Evolutionary conservation across 2,113 vertebrate genomes (phyloP), one percentile per base, ranked within the genome.

Genomic region (Onychorhynchus coronatus): DNA sequence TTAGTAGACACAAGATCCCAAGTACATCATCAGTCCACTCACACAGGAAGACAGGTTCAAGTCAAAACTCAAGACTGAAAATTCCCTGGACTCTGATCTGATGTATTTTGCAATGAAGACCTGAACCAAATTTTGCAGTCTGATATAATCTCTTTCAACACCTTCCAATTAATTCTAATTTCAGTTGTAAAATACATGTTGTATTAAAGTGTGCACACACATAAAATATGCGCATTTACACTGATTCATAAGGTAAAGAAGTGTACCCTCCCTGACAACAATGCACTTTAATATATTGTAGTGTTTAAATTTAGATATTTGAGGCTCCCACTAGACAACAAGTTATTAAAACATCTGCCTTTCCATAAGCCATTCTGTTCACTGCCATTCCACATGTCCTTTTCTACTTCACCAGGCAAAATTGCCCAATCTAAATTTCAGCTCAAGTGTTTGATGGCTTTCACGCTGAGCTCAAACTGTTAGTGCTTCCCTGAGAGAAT

Each of bases 341-440:
- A 93, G 92, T 98, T 98, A 98, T 98, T 98, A 98, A 98, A 98
- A 98, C 98, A 98, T 98, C 98, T 98, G 98, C 97, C 97, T 98
- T 98, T 97, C 97, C 97, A 97, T 96, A 94, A 98, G 96, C 97
- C 95, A 83, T 97, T 97, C 97, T 98, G 97, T 97, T 97, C 97
- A 94, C 93, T 95, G 95, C 97, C 97, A 92, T 98, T 97, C 98
- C 97, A 96, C 97, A 97, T 97, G 97, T 98, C 98, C 98, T 98
- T 98, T 98, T 98, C 98, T 98, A 98, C 98, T 98, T 98, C 98
- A 97, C 95, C 98, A 98, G 98, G 96, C 98, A 98, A 98, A 98
- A 98, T 98, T 98, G 98, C 98, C 98, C 98, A 98, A 98, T 98
- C 98, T 98, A 98, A 98, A 98, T 98, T 98, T 98, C 98, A 98